A percentile compares a stretch with the other conserved stretches of the same genome.
phyloP scores from a whole-genome alignment of 2,113 vertebrate genomes.

The Nicator chloris region DNA sequence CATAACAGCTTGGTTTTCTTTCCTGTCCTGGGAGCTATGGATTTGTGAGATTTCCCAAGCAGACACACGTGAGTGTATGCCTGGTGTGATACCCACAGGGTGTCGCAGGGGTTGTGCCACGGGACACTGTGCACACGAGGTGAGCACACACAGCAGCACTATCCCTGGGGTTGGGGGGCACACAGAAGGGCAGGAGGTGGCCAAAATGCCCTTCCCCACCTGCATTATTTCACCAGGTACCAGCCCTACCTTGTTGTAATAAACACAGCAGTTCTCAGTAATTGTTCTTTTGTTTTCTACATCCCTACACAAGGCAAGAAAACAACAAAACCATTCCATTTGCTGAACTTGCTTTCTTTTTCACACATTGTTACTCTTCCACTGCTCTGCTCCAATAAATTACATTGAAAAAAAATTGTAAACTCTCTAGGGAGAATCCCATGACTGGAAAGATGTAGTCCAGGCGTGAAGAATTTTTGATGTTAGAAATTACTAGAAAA shows the following conservation, averaged over 20 bases:
- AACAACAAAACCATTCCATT: neutral
- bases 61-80: fast-evolving
- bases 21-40: fast-evolving
- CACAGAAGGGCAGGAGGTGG: neutral
- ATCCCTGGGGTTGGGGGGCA: fast-evolving
- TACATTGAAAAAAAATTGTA: neutral
- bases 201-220: neutral
- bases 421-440: neutral
- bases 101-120: fast-evolving
- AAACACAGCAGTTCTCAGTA: neutral
- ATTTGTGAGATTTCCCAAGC: neutral
- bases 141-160: neutral
- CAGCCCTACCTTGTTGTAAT: neutral
- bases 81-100: neutral
- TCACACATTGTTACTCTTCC: neutral
- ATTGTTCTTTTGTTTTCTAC: neutral
- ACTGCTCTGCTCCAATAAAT: neutral
- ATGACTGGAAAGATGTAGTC: neutral
- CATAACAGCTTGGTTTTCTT: neutral
- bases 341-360: neutral
- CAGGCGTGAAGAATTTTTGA: neutral
- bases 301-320: neutral
- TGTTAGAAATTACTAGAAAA: neutral
- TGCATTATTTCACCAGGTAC: neutral
- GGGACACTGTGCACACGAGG: fast-evolving